A percentile compares a stretch with the other conserved stretches of the same genome.
Conservation (phyloP, 2,797 vertebrate species). For the Gymnoscopelus microlampas region DNA sequence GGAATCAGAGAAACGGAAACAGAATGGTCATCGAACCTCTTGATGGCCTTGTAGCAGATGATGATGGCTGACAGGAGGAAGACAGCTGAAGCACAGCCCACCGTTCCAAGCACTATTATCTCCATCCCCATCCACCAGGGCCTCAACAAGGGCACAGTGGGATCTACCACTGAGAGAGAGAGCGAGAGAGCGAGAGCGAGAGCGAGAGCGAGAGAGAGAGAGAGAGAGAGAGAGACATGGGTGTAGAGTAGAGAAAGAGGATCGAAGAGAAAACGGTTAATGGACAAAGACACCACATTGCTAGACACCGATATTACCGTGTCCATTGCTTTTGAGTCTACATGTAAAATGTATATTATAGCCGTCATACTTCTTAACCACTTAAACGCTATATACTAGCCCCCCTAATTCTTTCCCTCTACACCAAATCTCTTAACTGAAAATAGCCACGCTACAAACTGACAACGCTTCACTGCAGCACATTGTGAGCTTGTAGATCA, state of each 20-base stretch:
- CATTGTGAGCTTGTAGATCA: too few species aligned
- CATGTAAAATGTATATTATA: too few species aligned
- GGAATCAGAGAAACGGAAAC: background rate
- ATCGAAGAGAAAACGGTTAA: too few species aligned
- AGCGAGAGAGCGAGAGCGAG: constrained; percentile 1
- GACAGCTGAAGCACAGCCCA: constrained; percentile 87
- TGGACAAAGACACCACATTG: too few species aligned
- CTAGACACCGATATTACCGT: too few species aligned
- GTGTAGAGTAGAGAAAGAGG: too few species aligned
- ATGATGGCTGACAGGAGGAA: constrained; percentile 93
- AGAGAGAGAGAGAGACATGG: constrained; percentile 6
- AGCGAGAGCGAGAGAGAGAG: constrained; percentile 9
- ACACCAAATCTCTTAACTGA: too few species aligned
- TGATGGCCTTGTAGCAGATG: constrained; percentile 99
- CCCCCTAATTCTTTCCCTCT: background rate
- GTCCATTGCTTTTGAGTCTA: too few species aligned
- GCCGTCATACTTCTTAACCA: too few species aligned
- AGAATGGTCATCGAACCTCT: constrained; percentile 83
- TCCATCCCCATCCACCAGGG: constrained; percentile 95
- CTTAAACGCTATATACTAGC: background rate
- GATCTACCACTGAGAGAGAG: constrained; percentile 79
- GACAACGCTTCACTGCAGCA: too few species aligned
- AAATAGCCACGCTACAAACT: too few species aligned
- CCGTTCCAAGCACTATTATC: constrained; percentile 87
- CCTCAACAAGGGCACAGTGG: constrained; percentile 75